A percentile compares a stretch with the other conserved stretches of the same genome.
Conservation (phyloP, 1,140 invertebrate genomes). For the Saxidomus purpurata region DNA sequence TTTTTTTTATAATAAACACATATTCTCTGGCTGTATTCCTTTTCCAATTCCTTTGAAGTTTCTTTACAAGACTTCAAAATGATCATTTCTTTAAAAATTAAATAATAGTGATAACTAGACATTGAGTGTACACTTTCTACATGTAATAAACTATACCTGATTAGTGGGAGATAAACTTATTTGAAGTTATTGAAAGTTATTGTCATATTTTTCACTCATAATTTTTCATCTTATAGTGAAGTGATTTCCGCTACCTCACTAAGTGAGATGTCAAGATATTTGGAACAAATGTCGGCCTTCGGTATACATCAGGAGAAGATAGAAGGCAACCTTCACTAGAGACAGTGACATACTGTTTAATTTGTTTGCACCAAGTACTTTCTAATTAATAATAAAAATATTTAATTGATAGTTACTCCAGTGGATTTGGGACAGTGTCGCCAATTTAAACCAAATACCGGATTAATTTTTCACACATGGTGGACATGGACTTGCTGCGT, state of each 20-base stretch:
- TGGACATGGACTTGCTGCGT: too few species aligned
- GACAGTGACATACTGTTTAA: background rate
- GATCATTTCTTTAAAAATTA: background rate
- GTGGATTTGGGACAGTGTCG: too few species aligned
- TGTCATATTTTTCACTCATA: conserved; percentile 9
- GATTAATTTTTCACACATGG: too few species aligned
- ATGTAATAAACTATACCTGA: background rate
- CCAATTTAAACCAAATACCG: too few species aligned
- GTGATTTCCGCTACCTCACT: background rate
- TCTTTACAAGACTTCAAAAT: background rate
- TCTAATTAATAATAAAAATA: background rate
- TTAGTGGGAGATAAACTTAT: background rate
- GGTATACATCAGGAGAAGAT: background rate
- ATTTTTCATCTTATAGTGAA: background rate
- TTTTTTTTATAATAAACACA: background rate
- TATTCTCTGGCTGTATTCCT: background rate
- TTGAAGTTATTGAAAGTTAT: conserved; percentile 25
- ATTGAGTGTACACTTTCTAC: conserved; percentile 11
- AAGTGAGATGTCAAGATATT: background rate
- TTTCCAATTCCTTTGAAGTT: background rate
- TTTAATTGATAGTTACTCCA: background rate
- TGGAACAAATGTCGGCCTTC: background rate
- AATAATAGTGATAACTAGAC: background rate
- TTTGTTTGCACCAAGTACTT: conserved; percentile 11
- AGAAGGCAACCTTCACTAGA: background rate